Evolutionary conservation across 2,888 invertebrate species (phyloP).

Genomic region (Caenorhabditis sinica): DNA sequence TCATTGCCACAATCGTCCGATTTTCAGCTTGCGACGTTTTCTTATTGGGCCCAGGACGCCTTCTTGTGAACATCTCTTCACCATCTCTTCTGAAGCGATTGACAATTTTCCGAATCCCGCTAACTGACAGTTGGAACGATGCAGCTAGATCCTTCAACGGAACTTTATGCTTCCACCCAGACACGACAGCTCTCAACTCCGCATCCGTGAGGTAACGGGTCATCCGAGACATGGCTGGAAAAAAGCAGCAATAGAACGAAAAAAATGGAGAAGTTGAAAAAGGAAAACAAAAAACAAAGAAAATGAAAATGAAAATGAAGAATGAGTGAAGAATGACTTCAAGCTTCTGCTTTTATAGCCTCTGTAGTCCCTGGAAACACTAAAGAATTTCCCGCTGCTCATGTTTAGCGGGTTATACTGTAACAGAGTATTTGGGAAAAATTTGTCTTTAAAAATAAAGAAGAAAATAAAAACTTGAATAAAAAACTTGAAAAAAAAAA

Average conservation of each 20-base stretch:
- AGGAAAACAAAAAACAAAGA: no score
- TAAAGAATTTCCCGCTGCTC: not conserved
- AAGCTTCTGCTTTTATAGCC: not conserved
- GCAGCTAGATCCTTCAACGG: not conserved
- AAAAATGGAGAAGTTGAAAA: no score
- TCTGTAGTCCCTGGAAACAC: not conserved
- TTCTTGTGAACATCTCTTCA: not conserved
- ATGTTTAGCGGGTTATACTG: not conserved
- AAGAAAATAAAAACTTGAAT: not conserved
- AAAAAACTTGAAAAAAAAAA: not conserved
- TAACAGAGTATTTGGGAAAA: not conserved
- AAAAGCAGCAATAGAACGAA: no score
- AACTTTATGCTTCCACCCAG: not conserved
- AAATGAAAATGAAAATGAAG: no score
- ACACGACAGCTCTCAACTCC: not conserved
- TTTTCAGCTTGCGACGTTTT: not conserved
- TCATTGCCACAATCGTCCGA: constrained; percentile 41
- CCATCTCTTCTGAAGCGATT: not conserved
- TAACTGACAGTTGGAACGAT: not conserved
- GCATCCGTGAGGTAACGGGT: not conserved
- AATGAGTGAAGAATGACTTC: not conserved
- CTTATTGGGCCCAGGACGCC: not conserved
- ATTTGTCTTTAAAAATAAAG: not conserved
- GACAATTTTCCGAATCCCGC: not conserved
- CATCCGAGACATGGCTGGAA: not conserved